These are phyloP conservation scores for Athalia circularis DNA, from an alignment of 2,888 invertebrate species.

Conservation along the genomic window DNA sequence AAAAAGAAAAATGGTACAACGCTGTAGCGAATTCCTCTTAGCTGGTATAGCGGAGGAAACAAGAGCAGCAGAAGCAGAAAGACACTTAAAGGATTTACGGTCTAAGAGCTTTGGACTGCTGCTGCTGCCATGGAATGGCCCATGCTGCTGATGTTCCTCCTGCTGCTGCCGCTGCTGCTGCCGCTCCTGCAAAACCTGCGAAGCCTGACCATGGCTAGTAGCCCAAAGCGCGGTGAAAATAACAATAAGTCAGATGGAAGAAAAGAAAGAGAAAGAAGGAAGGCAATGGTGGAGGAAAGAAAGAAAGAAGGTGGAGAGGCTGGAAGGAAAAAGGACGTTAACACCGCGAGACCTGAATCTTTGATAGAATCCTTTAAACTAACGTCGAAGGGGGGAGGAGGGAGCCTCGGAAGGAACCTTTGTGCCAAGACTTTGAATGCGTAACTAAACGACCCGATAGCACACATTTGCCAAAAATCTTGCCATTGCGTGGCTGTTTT, in stretches of 20 bases:
- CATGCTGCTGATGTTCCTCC: background rate
- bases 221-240: constrained; percentile 18
- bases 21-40: constrained; percentile 29
- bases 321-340: constrained; percentile 21
- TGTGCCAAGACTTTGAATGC: constrained; percentile 43
- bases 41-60: background rate
- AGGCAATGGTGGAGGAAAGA: no score
- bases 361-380: constrained; percentile 45
- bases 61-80: constrained; percentile 49
- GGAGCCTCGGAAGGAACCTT: constrained; percentile 37
- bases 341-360: constrained; percentile 44
- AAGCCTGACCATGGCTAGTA: background rate
- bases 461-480: constrained; percentile 25
- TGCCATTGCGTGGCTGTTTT: background rate
- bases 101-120: constrained; percentile 48
- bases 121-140: background rate
- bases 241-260: constrained; percentile 39
- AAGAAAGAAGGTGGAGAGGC: background rate
- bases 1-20: constrained; percentile 55
- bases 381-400: constrained; percentile 22
- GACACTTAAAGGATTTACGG: constrained; percentile 72
- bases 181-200: background rate
- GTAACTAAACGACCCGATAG: constrained; percentile 44
- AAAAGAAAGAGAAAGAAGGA: constrained; percentile 21
- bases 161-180: background rate